phyloP scores from a whole-genome alignment of 30 jellyfish, hydroid and myxozoan genomes.

The Hydractinia symbiolongicarpus region DNA sequence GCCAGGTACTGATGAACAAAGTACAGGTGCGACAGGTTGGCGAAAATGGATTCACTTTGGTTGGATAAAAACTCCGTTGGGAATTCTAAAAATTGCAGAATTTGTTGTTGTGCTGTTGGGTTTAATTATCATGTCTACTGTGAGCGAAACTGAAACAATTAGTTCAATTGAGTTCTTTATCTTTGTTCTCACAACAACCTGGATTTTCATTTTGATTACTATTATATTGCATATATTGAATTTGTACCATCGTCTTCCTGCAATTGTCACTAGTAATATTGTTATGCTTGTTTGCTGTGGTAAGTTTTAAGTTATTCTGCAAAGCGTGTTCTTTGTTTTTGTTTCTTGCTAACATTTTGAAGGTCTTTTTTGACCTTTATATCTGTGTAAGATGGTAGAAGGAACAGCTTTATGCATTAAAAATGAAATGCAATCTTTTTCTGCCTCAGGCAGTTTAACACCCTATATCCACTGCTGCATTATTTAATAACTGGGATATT shows the following conservation, averaged over 20 bases:
- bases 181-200: conserved; percentile 18
- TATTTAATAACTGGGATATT: too few relatives aligned
- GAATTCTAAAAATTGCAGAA: conserved; percentile 24
- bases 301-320: not conserved
- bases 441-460: too few relatives aligned
- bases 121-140: conserved; percentile 15
- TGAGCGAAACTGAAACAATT: not conserved
- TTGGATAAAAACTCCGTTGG: conserved; percentile 27
- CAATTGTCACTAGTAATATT: conserved; percentile 24
- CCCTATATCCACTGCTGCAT: too few relatives aligned
- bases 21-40: conserved; percentile 29
- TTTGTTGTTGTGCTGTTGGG: conserved; percentile 21
- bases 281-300: conserved; percentile 25
- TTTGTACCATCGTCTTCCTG: conserved; percentile 4
- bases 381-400: too few relatives aligned
- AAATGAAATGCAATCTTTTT: too few relatives aligned
- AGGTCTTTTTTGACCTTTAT: too few relatives aligned
- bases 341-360: too few relatives aligned
- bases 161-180: conserved; percentile 18
- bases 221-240: conserved; percentile 5
- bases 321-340: too few relatives aligned
- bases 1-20: too few relatives aligned
- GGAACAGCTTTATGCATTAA: too few relatives aligned
- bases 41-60: conserved; percentile 22
- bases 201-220: conserved; percentile 8